Evolutionary conservation across 2,797 vertebrate genomes (phyloP).

Genomic region (Pipistrellus kuhlii): DNA sequence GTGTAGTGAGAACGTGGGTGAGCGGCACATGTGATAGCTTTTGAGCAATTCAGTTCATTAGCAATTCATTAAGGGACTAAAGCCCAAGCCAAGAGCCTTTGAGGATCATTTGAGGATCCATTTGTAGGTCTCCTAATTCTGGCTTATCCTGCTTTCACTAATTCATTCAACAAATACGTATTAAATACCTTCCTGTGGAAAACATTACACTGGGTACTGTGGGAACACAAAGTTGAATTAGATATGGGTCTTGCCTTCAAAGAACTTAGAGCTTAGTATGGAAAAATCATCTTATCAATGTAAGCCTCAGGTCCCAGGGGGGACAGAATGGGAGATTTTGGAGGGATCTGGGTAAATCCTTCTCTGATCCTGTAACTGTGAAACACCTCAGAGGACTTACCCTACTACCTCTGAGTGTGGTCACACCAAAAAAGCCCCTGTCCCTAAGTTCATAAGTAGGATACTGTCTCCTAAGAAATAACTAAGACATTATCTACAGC

Average conservation of each 20-base stretch:
- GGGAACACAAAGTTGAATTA: conserved; percentile 23
- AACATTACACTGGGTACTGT: background rate
- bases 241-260: conserved; percentile 25
- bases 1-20: background rate
- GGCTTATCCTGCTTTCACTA: conserved; percentile 53
- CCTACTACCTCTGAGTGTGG: background rate
- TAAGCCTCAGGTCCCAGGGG: background rate
- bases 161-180: conserved; percentile 31
- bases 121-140: conserved; percentile 23
- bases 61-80: background rate
- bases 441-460: background rate
- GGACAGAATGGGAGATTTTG: background rate
- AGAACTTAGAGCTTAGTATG: background rate
- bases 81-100: background rate
- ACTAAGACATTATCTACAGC: background rate
- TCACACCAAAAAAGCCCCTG: background rate
- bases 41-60: background rate
- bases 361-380: background rate
- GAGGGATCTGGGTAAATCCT: background rate
- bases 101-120: background rate
- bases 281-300: background rate
- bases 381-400: background rate
- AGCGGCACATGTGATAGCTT: background rate
- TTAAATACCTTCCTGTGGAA: conserved; percentile 23
- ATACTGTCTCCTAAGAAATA: background rate